These are phyloP conservation scores for Lacerta agilis DNA, from an alignment of 2,797 vertebrate species.

Conservation along the genomic window DNA sequence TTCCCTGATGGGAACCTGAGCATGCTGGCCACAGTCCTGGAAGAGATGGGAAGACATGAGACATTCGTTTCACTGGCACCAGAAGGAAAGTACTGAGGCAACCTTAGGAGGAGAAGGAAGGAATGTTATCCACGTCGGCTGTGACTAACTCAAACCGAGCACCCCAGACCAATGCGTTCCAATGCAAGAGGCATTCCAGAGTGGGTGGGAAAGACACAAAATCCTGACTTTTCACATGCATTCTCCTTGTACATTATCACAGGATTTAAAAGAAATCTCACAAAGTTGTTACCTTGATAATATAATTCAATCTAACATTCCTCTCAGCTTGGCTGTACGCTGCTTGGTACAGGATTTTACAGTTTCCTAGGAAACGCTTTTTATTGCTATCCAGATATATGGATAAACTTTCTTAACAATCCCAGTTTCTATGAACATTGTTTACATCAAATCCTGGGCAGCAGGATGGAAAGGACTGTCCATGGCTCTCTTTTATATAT, in stretches of 20 bases:
- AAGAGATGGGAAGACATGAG: constrained; percentile 97
- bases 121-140: constrained; percentile 55
- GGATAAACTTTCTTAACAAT: constrained; percentile 88
- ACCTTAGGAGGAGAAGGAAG: constrained; percentile 55
- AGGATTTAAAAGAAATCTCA: constrained; percentile 75
- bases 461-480: constrained; percentile 79
- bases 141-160: constrained; percentile 56
- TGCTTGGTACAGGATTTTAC: constrained; percentile 88
- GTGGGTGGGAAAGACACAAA: constrained; percentile 59
- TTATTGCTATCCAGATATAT: constrained; percentile 90
- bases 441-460: constrained; percentile 85
- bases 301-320: constrained; percentile 80
- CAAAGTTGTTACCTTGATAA: constrained; percentile 81
- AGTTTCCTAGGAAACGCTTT: constrained; percentile 98
- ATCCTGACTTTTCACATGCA: constrained; percentile 65
- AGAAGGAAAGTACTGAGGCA: constrained; percentile 88
- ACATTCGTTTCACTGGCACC: constrained; percentile 85
- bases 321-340: constrained; percentile 88
- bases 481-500: constrained; percentile 78
- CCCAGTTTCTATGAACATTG: constrained; percentile 84
- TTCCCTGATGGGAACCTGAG: constrained; percentile 96
- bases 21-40: constrained; percentile 93
- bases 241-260: constrained; percentile 73
- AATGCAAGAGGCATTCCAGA: constrained; percentile 63
- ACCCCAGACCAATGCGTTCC: constrained; percentile 68